Base-by-base conservation (phyloP, 2,113 vertebrate genomes). In the Rallus limicola region DNA sequence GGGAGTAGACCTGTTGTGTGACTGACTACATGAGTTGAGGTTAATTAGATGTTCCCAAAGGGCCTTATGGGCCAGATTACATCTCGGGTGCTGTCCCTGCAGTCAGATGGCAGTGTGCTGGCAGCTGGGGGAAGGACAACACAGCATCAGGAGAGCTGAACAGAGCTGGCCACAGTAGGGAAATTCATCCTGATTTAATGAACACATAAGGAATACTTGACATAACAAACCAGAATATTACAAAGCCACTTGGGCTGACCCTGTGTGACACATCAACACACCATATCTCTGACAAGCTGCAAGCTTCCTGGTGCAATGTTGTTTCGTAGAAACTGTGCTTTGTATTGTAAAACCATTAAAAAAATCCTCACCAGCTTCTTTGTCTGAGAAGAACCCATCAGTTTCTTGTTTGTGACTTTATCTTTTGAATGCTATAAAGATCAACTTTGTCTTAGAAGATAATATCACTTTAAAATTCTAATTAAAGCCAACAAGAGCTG, bases 121-220 rank as follows among this genome's bases (percentile, higher is more conserved):
- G 64, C 29, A 79, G 44, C 44, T 2, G 1, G 11, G 2, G 21
- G 6, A 78, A 53, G 33, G 59, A 74, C 0, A 0, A 17, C n/a
- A 16, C n/a, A 25, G 25, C 67, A 55, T n/a, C 46, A 23, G 8
- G 6, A 60, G 23, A 71, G 21, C 11, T 62, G 58, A 85, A 48
- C 14, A 34, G 26, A 56, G 13, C 10, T 88, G 82, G 25, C 16
- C 34, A 24, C 3, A 8, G 28, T 10, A 44, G 16, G 20, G 21
- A 60, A 67, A 82, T 48, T 11, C 10, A 60, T 68, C 28, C 28
- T 69, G 21, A 53, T 82, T 85, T 71, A 79, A 44, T 82, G 70
- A 84, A 86, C n/a, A 78, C 10, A 19, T 52, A 38, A 74, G 12
- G 90, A 82, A 42, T 75, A 91, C 55, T 85, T 77, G 28, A 10